Evolutionary conservation across 2,797 vertebrate genomes (phyloP).

Genomic region (Schizothorax lantsangensis): DNA sequence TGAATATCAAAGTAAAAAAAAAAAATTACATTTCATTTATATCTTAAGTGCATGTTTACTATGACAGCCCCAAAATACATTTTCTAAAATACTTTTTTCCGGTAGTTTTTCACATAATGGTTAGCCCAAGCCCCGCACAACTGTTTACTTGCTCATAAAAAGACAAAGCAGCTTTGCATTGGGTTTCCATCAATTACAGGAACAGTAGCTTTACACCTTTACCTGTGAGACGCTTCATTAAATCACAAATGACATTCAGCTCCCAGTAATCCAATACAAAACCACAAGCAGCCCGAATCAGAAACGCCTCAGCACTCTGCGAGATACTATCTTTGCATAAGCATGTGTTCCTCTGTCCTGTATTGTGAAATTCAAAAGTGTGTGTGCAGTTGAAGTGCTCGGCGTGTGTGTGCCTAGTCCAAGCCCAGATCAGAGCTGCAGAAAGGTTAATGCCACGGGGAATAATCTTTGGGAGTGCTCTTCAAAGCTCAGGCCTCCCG

Average conservation of each 20-base stretch:
- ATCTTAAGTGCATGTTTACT: background rate
- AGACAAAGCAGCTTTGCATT: background rate
- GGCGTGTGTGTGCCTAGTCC: conserved; percentile 64
- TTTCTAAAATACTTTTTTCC: background rate
- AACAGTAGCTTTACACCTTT: background rate
- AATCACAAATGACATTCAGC: background rate
- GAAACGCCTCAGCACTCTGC: background rate
- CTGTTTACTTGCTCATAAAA: background rate
- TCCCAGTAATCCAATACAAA: conserved; percentile 1
- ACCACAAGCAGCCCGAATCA: background rate
- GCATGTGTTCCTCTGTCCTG: background rate
- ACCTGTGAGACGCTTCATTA: conserved; percentile 7
- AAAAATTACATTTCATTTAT: background rate
- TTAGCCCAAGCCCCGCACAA: background rate
- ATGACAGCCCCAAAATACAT: background rate
- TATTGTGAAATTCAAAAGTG: background rate
- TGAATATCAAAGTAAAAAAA: too few relatives aligned
- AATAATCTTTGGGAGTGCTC: conserved; percentile 76
- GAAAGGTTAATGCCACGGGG: conserved; percentile 83
- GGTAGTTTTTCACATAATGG: background rate
- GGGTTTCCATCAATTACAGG: background rate
- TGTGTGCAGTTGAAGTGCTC: conserved; percentile 50
- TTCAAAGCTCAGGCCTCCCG: conserved; percentile 77
- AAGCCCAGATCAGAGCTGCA: conserved; percentile 74
- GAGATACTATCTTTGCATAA: background rate